Percentiles rank a stretch among this genome's conserved stretches.
phyloP scores from a whole-genome alignment of 2,888 invertebrate species.

The Protonemura montana region DNA sequence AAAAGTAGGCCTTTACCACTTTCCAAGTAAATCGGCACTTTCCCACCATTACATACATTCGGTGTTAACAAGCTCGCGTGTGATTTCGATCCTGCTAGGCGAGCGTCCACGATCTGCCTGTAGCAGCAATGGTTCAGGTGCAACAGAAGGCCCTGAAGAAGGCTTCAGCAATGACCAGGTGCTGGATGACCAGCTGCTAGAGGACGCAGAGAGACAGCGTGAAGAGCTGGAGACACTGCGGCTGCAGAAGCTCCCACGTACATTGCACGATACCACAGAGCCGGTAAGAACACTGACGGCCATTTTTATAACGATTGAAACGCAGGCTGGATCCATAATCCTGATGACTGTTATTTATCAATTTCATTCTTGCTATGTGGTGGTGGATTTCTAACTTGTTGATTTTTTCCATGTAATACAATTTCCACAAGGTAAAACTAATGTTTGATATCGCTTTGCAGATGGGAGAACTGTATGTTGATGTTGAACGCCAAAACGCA shows the following conservation, averaged over 20 bases:
- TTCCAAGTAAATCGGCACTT: too few species aligned
- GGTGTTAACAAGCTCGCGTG: too few species aligned
- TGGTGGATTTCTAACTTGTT: too few species aligned
- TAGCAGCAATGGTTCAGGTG: constrained; percentile 60
- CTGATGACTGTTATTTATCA: too few species aligned
- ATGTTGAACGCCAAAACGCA: constrained; percentile 87
- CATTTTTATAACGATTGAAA: too few species aligned
- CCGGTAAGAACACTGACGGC: constrained; percentile 41
- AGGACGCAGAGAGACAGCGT: constrained; percentile 55
- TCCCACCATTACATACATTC: too few species aligned
- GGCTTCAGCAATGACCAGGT: constrained; percentile 53
- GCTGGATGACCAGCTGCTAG: constrained; percentile 57
- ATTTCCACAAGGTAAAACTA: constrained; percentile 39
- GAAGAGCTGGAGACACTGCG: constrained; percentile 60
- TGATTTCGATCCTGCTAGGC: constrained; percentile 14
- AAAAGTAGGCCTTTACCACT: too few species aligned
- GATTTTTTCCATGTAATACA: too few species aligned
- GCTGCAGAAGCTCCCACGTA: constrained; percentile 66
- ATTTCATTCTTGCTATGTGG: too few species aligned
- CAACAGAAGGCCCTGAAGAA: constrained; percentile 77
- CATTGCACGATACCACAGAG: constrained; percentile 57
- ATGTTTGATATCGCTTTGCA: constrained; percentile 37
- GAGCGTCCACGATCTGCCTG: constrained; percentile 17
- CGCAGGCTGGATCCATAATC: too few species aligned
- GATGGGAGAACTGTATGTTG: constrained; percentile 74